Evolutionary conservation across 53 echinoderm and acorn worm genomes (phyloP).

Genomic region (Echinometra lucunter): DNA sequence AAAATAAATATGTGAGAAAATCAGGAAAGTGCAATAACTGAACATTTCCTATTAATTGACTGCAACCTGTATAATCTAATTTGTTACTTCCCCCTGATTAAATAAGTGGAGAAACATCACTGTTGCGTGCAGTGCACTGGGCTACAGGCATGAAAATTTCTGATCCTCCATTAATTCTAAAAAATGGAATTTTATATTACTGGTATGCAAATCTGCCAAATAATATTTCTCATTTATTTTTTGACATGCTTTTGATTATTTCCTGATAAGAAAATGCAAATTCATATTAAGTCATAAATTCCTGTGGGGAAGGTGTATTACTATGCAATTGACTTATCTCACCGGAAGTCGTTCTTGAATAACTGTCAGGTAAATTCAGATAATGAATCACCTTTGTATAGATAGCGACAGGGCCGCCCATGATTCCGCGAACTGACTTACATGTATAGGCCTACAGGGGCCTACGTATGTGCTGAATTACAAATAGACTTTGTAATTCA

Average conservation of each 20-base stretch:
- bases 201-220: neutral
- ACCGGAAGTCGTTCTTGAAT: neutral
- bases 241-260: neutral
- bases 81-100: neutral
- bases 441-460: neutral
- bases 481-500: neutral
- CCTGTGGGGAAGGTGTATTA: neutral
- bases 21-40: neutral
- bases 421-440: neutral
- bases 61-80: neutral
- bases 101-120: neutral
- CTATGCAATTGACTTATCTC: neutral
- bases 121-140: too few relatives aligned
- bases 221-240: neutral
- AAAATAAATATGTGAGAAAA: too few relatives aligned
- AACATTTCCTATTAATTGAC: neutral
- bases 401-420: neutral
- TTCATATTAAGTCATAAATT: neutral
- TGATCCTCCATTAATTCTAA: neutral
- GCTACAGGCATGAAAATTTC: neutral
- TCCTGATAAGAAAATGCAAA: neutral
- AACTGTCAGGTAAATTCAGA: neutral
- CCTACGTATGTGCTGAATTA: neutral
- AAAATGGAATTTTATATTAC: too few relatives aligned
- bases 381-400: neutral